A percentile compares a stretch with the other conserved stretches of the same genome.
phyloP scores from a whole-genome alignment of 2,113 vertebrate genomes.

The Macquaria australasica region DNA sequence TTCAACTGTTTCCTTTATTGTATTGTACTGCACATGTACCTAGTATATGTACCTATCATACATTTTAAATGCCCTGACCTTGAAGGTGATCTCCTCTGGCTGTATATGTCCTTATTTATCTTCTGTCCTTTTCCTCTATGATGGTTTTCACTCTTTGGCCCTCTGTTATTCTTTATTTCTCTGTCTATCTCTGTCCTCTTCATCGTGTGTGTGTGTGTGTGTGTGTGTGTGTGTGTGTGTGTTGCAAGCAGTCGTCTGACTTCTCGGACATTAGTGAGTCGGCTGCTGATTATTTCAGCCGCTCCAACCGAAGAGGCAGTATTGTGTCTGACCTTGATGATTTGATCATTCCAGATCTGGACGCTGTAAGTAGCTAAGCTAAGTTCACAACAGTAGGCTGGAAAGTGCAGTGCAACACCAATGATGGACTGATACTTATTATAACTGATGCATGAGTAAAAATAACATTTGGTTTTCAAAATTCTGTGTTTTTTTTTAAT shows the following conservation, averaged over 20 bases:
- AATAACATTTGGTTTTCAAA: constrained; percentile 39
- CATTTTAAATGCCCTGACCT: not conserved
- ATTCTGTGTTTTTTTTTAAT: constrained; percentile 12
- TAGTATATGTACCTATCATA: no score
- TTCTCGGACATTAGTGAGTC: constrained; percentile 92
- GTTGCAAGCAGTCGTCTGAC: constrained; percentile 84
- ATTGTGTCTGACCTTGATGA: constrained; percentile 93
- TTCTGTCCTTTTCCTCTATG: constrained; percentile 19
- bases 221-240: constrained; percentile 1
- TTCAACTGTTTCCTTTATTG: not conserved
- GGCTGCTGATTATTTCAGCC: constrained; percentile 96
- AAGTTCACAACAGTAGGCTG: constrained; percentile 5
- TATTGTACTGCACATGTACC: not conserved
- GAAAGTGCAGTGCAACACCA: constrained; percentile 39
- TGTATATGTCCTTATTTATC: constrained; percentile 7
- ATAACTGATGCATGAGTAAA: constrained; percentile 33
- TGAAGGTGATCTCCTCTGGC: constrained; percentile 4
- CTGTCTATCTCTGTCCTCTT: constrained; percentile 24
- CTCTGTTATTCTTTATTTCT: constrained; percentile 28
- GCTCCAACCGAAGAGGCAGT: constrained; percentile 92
- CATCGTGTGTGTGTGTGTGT: constrained; percentile 1
- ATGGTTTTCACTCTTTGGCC: not conserved
- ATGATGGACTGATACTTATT: constrained; percentile 9
- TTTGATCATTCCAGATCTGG: constrained; percentile 88
- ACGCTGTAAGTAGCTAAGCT: constrained; percentile 87